Evolutionary conservation across 2,113 vertebrate genomes (phyloP), one percentile per base, ranked within the genome.

Genomic region (Montifringilla adamsi): DNA sequence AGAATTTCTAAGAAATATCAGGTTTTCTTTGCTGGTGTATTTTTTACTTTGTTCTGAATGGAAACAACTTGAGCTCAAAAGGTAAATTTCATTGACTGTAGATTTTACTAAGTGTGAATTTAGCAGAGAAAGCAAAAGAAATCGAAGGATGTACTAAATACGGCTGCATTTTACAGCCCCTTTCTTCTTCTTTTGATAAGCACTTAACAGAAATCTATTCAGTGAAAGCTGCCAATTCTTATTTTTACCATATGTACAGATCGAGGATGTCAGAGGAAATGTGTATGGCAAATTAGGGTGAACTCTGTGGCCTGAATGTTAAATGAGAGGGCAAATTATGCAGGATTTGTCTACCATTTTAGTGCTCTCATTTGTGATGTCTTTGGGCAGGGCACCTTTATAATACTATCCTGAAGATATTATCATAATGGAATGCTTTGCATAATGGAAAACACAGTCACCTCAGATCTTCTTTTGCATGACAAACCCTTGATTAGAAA

Each of bases 401-500:
- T 97, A 94, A 96, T 89, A 87, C 76, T 87, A 83, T 96, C 96
- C 94, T 75, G 87, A 96, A 96, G 95, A 96, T 96, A 96, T 97
- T 97, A 97, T 97, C 96, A 96, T 96, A 97, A 96, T 94, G 90
- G 95, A 91, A 93, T 97, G 94, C 87, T 98, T 98, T 97, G 97
- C 94, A 96, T 97, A 96, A 97, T 96, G 87, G 93, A 88, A 97
- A 96, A 92, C 74, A 73, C 67, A 89, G 84, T 88, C 94, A 97
- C 89, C 86, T 98, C 94, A 96, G 96, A 97, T 97, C 96, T 97
- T 64, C 94, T 97, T 97, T 97, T 97, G 97, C 97, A 97, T 97
- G 97, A 97, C 97, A 98, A 97, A 97, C 97, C 81, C 96, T 97
- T 98, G 97, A 98, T 98, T 98, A 98, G 96, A 97, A 97, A 98